Conservation (phyloP, 2,113 vertebrate species). For the Paradoxurus hermaphroditus region DNA sequence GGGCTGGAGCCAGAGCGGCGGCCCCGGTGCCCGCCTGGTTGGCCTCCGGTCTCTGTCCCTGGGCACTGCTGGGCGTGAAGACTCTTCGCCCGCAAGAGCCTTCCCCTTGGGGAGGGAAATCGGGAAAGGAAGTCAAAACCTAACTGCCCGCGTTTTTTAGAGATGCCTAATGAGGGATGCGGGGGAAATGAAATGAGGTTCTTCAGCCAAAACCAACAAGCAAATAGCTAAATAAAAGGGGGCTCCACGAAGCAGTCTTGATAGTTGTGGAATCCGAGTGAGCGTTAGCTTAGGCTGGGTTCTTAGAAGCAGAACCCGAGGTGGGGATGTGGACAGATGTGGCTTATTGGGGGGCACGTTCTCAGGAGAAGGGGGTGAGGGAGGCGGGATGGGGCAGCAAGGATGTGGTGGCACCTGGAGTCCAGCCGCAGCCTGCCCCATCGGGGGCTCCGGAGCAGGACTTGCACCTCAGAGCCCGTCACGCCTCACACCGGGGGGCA, state of each 20-base stretch:
- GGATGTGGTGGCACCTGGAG: background rate
- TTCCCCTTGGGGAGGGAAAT: background rate
- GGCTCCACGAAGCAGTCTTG: background rate
- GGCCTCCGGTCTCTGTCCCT: slow-evolving; percentile 26
- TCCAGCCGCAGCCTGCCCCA: background rate
- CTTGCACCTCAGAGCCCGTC: background rate
- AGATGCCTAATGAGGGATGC: background rate
- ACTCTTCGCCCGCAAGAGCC: background rate
- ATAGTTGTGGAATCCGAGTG: background rate
- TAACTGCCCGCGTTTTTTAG: background rate
- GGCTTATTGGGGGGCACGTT: background rate
- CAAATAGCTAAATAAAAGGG: background rate
- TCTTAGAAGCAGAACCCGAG: background rate
- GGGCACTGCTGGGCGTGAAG: background rate
- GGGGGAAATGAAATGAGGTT: background rate
- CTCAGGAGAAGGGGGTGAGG: background rate
- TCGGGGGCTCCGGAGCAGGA: background rate
- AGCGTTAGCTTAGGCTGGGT: background rate
- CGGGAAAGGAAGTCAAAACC: slow-evolving; percentile 18
- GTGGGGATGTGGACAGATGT: background rate
- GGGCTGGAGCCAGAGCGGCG: background rate
- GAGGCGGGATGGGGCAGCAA: background rate
- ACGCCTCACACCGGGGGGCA: background rate
- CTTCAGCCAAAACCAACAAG: background rate
- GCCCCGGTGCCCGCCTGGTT: background rate